Evolutionary conservation across 2,113 vertebrate species (phyloP).

Genomic region (Mohoua ochrocephala): DNA sequence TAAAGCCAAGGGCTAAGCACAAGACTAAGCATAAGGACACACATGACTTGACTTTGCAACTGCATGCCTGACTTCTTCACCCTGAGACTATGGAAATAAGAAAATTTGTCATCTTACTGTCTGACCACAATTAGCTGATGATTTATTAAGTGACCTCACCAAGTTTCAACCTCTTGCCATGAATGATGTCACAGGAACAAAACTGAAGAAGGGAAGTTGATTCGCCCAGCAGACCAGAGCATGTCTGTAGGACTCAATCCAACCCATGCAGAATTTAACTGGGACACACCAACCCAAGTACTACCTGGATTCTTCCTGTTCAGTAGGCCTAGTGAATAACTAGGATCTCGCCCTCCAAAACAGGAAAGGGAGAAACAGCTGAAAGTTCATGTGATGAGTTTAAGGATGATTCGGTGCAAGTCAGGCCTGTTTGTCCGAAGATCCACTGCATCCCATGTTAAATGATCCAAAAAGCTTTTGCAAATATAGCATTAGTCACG

Average conservation of each 20-base stretch:
- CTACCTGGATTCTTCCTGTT: background rate
- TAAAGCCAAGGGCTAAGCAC: background rate
- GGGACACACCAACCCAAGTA: background rate
- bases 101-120: background rate
- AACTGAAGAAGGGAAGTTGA: background rate
- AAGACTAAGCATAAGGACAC: background rate
- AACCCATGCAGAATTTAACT: background rate
- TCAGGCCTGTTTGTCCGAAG: background rate
- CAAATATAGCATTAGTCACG: background rate
- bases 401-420: background rate
- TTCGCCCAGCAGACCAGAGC: background rate
- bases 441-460: background rate
- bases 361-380: background rate
- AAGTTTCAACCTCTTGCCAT: background rate
- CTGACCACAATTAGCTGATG: background rate
- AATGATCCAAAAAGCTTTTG: background rate
- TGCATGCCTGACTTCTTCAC: background rate
- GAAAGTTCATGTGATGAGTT: background rate
- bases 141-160: background rate
- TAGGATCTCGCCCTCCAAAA: background rate
- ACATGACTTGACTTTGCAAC: background rate
- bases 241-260: background rate
- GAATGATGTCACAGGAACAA: background rate
- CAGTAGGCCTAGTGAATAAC: background rate
- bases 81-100: background rate